Percentiles rank a stretch among this genome's conserved stretches.
Conservation (phyloP, 2,888 invertebrate species). For the Rhamphomyia laevipes region DNA sequence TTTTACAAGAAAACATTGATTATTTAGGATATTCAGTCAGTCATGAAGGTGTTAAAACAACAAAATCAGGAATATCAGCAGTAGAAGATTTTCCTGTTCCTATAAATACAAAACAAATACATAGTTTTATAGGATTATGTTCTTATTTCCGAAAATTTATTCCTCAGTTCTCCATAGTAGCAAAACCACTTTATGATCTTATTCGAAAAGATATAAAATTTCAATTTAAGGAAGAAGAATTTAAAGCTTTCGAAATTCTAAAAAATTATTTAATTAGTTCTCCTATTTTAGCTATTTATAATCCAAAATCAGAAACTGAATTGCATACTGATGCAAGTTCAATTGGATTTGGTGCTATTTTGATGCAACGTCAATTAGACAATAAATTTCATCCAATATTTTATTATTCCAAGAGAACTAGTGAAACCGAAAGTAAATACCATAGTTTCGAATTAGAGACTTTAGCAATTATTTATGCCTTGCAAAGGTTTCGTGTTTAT, state of each 20-base stretch:
- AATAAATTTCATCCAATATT: not conserved
- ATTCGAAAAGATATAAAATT: not conserved
- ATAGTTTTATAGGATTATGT: slow-evolving; percentile 7
- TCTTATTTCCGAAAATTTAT: slow-evolving; percentile 7
- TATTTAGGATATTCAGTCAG: slow-evolving; percentile 4
- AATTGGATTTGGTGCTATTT: slow-evolving; percentile 18
- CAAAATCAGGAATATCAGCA: slow-evolving; percentile 4
- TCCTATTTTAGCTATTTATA: not conserved
- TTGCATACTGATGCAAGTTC: slow-evolving; percentile 6
- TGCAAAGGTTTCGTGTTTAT: not conserved
- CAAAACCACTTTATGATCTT: slow-evolving; percentile 4
- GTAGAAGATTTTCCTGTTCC: slow-evolving; percentile 12
- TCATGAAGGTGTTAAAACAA: slow-evolving; percentile 7
- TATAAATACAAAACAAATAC: slow-evolving; percentile 16
- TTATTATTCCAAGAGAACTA: not conserved
- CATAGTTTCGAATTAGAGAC: not conserved
- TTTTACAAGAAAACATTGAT: not conserved
- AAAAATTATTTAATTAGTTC: not conserved
- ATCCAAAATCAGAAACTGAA: not conserved
- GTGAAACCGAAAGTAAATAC: not conserved
- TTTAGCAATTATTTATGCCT: not conserved
- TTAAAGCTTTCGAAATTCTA: too few relatives aligned
- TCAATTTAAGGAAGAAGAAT: not conserved
- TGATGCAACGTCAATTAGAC: slow-evolving; percentile 13
- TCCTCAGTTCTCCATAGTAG: slow-evolving; percentile 2